Percentiles rank a stretch among this genome's conserved stretches.
phyloP scores from a whole-genome alignment of 2,888 invertebrate species.

The Amaurobius ferox region DNA sequence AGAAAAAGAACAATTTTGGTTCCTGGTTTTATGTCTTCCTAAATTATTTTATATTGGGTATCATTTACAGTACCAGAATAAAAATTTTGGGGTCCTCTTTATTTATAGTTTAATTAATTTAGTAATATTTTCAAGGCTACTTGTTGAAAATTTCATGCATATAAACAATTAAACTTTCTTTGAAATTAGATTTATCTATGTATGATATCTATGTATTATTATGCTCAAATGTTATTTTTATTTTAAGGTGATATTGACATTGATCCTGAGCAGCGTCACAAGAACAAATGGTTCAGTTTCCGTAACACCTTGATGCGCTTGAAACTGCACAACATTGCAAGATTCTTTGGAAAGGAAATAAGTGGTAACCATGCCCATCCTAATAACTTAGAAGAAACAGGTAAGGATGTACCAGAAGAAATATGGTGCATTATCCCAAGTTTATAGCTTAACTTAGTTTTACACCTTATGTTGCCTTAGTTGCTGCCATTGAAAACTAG shows the following conservation, averaged over 20 bases:
- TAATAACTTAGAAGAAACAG: slow-evolving; percentile 53
- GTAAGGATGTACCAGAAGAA: slow-evolving; percentile 17
- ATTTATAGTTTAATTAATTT: too few species aligned
- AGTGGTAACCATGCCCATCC: slow-evolving; percentile 29
- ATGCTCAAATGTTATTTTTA: background rate
- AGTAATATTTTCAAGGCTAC: too few species aligned
- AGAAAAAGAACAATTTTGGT: too few species aligned
- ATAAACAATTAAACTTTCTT: too few species aligned
- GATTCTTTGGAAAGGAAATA: slow-evolving; percentile 66
- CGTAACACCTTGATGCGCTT: slow-evolving; percentile 46
- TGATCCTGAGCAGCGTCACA: slow-evolving; percentile 22
- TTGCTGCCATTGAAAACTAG: background rate
- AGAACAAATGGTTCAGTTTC: slow-evolving; percentile 56
- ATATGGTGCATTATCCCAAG: background rate
- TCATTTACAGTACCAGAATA: too few species aligned
- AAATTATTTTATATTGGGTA: too few species aligned
- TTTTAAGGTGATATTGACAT: slow-evolving; percentile 18
- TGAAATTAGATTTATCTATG: too few species aligned
- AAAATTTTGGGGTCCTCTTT: too few species aligned
- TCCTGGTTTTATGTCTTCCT: too few species aligned
- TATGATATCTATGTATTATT: too few species aligned
- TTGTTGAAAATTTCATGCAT: too few species aligned
- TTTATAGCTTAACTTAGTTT: slow-evolving; percentile 7
- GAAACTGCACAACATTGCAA: slow-evolving; percentile 64
- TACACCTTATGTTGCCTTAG: background rate